Evolutionary conservation across 2,797 vertebrate species (phyloP), one percentile per base, ranked within the genome.

Genomic region (Peromyscus melanophrys): DNA sequence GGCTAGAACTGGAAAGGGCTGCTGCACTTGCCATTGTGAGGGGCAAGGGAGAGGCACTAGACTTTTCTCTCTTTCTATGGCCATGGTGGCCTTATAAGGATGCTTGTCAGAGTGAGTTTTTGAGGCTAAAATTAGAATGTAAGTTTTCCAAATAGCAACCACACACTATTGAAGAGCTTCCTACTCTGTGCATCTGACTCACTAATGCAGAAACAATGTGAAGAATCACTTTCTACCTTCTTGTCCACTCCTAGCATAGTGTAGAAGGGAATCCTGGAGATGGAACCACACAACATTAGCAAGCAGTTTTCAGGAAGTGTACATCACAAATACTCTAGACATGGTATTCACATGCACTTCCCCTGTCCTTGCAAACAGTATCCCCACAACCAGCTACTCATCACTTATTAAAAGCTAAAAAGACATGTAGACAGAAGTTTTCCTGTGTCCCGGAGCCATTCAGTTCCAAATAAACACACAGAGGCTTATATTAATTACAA

Each of bases 111-210:
- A 94, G 76, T 61, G 34, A 97, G 73, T 76, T 90, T 75, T 37
- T 86, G 6, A 46, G 61, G 76, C 81, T 93, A 94, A 97, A 96
- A 95, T 92, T 97, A 95, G 23, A 88, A 67, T 80, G 52, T 29
- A 82, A 77, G 69, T 90, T 98, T 96, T 94, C 73, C 93, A 92
- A 97, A 89, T 6, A 90, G 88, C 88, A 52, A 73, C 37, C 85
- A 52, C 85, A 83, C 57, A 65, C 46, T 65, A 12, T 77, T 86
- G 40, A 29, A 12, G 34, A 40, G 82, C 25, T 21, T 40, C 46
- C 65, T 73, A 19, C 40, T 84, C 65, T 73, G 73, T 81, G 76
- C 49, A 37, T 19, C n/a, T n/a, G 76, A 93, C 46, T 93, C 93
- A 59, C 76, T 59, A 34, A 59, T 19, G 10, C 6, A 25, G 23